Conservation (phyloP, 1,140 invertebrate species). For the Brachionus rotundiformis region DNA sequence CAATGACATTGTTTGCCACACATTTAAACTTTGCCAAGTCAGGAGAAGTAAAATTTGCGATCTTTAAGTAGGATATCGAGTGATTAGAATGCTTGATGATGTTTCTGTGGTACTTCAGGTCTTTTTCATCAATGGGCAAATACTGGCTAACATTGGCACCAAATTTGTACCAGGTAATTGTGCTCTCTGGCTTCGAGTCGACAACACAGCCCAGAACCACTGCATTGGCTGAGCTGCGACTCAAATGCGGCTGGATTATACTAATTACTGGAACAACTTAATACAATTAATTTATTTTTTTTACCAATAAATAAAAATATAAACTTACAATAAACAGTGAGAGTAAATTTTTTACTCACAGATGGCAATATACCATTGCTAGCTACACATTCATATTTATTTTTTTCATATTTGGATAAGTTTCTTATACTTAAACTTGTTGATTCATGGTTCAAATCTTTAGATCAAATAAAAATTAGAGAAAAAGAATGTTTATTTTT, state of each 20-base stretch:
- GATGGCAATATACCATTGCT: constrained; percentile 51
- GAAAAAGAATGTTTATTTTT: background rate
- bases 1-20: constrained; percentile 29
- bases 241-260: constrained; percentile 33
- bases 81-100: constrained; percentile 38
- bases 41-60: background rate
- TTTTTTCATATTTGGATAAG: constrained; percentile 31
- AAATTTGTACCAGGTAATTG: constrained; percentile 10
- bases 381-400: constrained; percentile 51
- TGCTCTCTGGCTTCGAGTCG: constrained; percentile 24
- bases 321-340: constrained; percentile 48
- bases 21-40: constrained; percentile 28
- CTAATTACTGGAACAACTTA: constrained; percentile 15
- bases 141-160: background rate
- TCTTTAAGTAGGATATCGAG: constrained; percentile 35
- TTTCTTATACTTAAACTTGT: constrained; percentile 32
- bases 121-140: background rate
- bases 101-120: background rate
- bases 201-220: constrained; percentile 40
- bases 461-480: background rate
- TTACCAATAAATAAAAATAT: background rate
- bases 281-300: background rate
- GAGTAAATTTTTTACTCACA: constrained; percentile 49
- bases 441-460: constrained; percentile 49
- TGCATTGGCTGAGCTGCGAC: background rate